Percentiles rank a stretch among this genome's conserved stretches.
These are phyloP conservation scores for Tetramorium bicarinatum DNA, from an alignment of 2,888 invertebrate species.

Conservation along the genomic window DNA sequence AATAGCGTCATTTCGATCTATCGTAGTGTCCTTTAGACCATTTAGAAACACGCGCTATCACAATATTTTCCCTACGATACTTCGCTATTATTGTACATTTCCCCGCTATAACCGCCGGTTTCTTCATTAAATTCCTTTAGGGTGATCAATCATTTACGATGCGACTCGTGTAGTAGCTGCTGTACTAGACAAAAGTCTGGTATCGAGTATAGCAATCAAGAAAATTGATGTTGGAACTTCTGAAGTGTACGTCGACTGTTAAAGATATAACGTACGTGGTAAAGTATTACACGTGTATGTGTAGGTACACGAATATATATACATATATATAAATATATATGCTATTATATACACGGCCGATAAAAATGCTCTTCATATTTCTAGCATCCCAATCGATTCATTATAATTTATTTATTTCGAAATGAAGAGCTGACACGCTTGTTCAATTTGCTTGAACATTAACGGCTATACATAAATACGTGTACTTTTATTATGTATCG, in stretches of 20 bases:
- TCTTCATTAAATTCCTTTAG: slow-evolving; percentile 40
- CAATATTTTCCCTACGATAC: slow-evolving; percentile 26
- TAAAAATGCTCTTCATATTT: not conserved
- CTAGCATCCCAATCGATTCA: not conserved
- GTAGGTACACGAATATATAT: not conserved
- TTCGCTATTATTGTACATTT: slow-evolving; percentile 31
- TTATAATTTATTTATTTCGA: slow-evolving; percentile 19
- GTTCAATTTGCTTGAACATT: not conserved
- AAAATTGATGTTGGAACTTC: slow-evolving; percentile 44
- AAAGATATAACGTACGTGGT: slow-evolving; percentile 11
- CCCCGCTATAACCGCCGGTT: slow-evolving; percentile 25
- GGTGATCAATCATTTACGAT: slow-evolving; percentile 52
- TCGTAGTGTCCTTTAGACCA: no score
- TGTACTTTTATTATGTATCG: not conserved
- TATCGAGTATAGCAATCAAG: slow-evolving; percentile 35
- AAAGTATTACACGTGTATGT: not conserved
- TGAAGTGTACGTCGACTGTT: slow-evolving; percentile 23
- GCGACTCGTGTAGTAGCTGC: slow-evolving; percentile 5
- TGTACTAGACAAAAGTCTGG: slow-evolving; percentile 11
- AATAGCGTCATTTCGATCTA: not conserved
- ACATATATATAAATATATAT: not conserved
- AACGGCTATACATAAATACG: not conserved
- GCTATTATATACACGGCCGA: not conserved
- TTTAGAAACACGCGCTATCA: not conserved
- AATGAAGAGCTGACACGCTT: not conserved